These are phyloP conservation scores for Brachionus manjavacas DNA, from an alignment of 1,140 invertebrate species.

Conservation along the genomic window DNA sequence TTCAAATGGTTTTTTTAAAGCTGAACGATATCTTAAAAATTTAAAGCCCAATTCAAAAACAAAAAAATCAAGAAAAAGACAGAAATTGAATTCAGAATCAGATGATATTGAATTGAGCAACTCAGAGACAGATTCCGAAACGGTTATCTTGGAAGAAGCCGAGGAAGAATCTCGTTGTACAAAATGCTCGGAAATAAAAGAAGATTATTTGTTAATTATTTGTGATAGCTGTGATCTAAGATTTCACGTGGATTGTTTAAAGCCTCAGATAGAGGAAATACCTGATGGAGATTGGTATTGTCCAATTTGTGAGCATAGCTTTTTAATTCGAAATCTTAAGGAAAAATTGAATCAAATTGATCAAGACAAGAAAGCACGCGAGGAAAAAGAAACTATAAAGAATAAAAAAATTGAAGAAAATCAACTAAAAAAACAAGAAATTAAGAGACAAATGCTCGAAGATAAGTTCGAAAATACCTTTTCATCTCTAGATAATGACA, in stretches of 20 bases:
- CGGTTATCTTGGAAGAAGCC: not conserved
- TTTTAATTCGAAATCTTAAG: not conserved
- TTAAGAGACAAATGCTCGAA: not conserved
- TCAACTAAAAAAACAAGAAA: not conserved
- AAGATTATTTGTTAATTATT: slow-evolving; percentile 60
- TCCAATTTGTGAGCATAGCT: slow-evolving; percentile 68
- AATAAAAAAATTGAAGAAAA: not conserved
- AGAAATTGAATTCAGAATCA: not conserved
- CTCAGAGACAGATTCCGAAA: not conserved
- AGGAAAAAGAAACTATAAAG: not conserved
- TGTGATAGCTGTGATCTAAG: slow-evolving; percentile 89
- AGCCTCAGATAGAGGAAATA: slow-evolving; percentile 80
- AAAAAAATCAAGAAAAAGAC: not conserved
- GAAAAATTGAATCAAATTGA: slow-evolving; percentile 16
- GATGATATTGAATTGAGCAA: not conserved
- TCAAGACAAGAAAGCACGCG: not conserved
- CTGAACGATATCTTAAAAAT: not conserved
- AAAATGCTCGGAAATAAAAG: slow-evolving; percentile 29
- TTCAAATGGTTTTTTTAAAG: not conserved
- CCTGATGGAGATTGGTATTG: slow-evolving; percentile 96
- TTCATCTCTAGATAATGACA: not conserved
- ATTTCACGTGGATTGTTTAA: slow-evolving; percentile 87
- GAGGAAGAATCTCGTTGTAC: not conserved
- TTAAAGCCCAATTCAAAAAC: not conserved
- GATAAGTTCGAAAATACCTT: not conserved